A percentile compares a stretch with the other conserved stretches of the same genome.
Evolutionary conservation across 1,140 invertebrate species (phyloP).

Genomic region (Atta cephalotes): DNA sequence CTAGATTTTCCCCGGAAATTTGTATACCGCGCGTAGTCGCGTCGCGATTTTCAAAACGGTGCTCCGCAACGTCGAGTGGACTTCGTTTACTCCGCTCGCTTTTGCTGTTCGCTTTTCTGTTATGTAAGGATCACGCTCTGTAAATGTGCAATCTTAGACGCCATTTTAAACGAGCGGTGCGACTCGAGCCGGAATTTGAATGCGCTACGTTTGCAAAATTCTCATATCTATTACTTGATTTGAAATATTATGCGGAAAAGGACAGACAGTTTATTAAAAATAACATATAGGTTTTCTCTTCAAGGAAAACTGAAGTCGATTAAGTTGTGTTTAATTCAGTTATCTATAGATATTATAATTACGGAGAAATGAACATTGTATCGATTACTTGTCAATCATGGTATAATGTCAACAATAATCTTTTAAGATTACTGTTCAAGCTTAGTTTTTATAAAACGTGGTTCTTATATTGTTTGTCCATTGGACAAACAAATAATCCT

Average conservation of each 20-base stretch:
- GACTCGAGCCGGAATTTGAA: slow-evolving; percentile 56
- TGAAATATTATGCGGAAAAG: background rate
- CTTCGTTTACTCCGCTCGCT: slow-evolving; percentile 45
- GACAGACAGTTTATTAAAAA: background rate
- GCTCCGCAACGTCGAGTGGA: background rate
- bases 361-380: background rate
- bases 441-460: no score
- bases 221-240: background rate
- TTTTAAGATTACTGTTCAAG: no score
- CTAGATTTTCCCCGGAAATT: background rate
- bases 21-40: background rate
- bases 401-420: background rate
- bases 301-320: background rate
- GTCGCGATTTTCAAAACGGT: background rate
- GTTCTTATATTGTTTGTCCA: no score
- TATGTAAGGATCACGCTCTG: slow-evolving; percentile 73
- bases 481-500: no score
- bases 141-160: slow-evolving; percentile 52
- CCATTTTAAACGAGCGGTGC: slow-evolving; percentile 67
- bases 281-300: background rate
- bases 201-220: slow-evolving; percentile 7
- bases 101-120: slow-evolving; percentile 69
- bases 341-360: background rate
- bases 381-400: background rate
- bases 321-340: background rate